phyloP scores from a whole-genome alignment of 2,888 invertebrate species.

The Drosophila flavopinicola region DNA sequence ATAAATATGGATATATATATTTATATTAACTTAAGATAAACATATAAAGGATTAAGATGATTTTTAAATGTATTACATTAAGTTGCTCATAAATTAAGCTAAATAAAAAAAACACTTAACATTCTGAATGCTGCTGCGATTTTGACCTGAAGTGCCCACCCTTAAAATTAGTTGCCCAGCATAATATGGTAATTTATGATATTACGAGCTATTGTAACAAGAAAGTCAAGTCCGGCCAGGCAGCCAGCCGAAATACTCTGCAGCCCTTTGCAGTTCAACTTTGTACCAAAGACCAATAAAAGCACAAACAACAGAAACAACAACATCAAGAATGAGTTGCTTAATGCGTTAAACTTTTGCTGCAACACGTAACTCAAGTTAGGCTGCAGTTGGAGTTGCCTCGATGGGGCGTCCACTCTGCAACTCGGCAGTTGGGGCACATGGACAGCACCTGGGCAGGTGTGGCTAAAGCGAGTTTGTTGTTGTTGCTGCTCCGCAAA shows the following conservation, averaged over 20 bases:
- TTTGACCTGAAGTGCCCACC: not conserved
- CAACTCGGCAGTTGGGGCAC: not conserved
- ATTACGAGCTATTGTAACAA: slow-evolving; percentile 15
- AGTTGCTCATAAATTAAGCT: no score
- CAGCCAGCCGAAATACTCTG: slow-evolving; percentile 19
- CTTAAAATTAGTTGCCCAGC: slow-evolving; percentile 5
- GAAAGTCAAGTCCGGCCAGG: slow-evolving; percentile 10
- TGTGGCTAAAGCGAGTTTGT: slow-evolving; percentile 64
- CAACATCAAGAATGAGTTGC: slow-evolving; percentile 57
- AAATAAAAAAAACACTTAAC: not conserved
- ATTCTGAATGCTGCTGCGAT: not conserved
- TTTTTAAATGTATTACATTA: no score
- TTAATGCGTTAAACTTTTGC: slow-evolving; percentile 78
- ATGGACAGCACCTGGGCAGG: slow-evolving; percentile 50
- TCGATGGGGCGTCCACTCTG: slow-evolving; percentile 17
- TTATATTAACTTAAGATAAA: no score
- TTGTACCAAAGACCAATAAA: slow-evolving; percentile 45
- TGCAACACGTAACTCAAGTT: slow-evolving; percentile 75
- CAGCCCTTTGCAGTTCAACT: slow-evolving; percentile 28
- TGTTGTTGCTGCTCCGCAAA: slow-evolving; percentile 46
- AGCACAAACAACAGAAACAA: slow-evolving; percentile 18
- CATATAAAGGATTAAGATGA: no score
- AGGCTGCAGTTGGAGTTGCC: slow-evolving; percentile 59
- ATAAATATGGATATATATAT: no score
- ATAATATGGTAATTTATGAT: slow-evolving; percentile 36